Evolutionary conservation across 2,797 vertebrate genomes (phyloP).

Genomic region (Sebastes elongatus): DNA sequence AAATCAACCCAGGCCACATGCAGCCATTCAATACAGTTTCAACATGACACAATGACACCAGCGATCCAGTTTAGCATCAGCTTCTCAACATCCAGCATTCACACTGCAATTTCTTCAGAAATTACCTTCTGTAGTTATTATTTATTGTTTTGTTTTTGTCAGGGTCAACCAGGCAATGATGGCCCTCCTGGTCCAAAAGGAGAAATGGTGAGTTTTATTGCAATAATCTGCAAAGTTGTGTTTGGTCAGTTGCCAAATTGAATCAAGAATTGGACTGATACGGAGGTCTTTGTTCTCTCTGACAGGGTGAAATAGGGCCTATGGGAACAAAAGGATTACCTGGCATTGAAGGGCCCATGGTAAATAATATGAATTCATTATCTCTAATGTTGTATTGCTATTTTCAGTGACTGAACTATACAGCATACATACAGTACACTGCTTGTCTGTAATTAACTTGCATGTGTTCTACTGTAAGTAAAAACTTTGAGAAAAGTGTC

Average conservation of each 20-base stretch:
- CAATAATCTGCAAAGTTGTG: background rate
- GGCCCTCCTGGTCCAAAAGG: slow-evolving; percentile 83
- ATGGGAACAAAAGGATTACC: slow-evolving; percentile 76
- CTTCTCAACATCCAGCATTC: background rate
- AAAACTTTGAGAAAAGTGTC: background rate
- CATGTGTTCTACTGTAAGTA: background rate
- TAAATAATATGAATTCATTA: slow-evolving; percentile 53
- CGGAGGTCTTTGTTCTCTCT: background rate
- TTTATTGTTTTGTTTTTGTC: background rate
- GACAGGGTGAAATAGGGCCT: slow-evolving; percentile 76
- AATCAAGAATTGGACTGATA: background rate
- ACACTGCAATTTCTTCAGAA: background rate
- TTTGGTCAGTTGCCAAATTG: background rate
- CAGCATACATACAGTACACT: background rate
- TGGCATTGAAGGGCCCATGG: slow-evolving; percentile 83
- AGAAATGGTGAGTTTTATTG: slow-evolving; percentile 71
- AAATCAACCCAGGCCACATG: background rate
- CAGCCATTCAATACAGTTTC: background rate
- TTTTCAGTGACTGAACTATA: background rate
- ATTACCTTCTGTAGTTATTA: background rate
- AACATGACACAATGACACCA: background rate
- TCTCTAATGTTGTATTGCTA: background rate
- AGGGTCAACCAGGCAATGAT: slow-evolving; percentile 80
- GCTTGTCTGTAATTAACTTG: background rate
- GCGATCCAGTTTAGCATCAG: background rate